A percentile compares a stretch with the other conserved stretches of the same genome.
Conservation (phyloP, 2,797 vertebrate species). For the Megalops cyprinoides region DNA sequence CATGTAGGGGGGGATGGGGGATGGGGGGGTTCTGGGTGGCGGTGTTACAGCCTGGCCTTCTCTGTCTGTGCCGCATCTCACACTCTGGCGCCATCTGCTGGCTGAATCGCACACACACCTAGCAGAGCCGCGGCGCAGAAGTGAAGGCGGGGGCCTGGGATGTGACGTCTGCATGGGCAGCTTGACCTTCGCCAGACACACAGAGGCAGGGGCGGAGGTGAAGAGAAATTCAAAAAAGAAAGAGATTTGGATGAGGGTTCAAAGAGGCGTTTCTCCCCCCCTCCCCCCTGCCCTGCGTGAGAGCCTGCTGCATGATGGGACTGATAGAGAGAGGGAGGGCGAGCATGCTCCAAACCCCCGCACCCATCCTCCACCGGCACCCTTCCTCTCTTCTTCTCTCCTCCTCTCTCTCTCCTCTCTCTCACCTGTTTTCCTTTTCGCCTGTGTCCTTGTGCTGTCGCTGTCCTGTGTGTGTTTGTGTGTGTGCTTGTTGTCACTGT, state of each 20-base stretch:
- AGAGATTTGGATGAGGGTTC: background rate
- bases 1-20: background rate
- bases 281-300: background rate
- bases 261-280: background rate
- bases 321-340: background rate
- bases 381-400: background rate
- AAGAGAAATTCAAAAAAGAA: background rate
- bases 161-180: background rate
- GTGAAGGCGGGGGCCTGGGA: background rate
- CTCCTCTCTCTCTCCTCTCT: conserved; percentile 8
- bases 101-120: background rate
- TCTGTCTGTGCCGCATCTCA: background rate
- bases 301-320: background rate
- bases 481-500: conserved; percentile 22
- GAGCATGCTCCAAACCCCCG: background rate
- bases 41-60: conserved; percentile 1
- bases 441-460: conserved; percentile 13
- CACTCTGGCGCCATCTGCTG: conserved; percentile 10
- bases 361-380: conserved; percentile 10
- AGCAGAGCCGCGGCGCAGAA: too few relatives aligned
- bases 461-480: conserved; percentile 13
- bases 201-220: background rate
- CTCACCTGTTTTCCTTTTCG: conserved; percentile 13
- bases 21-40: too few relatives aligned
- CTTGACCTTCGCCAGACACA: background rate